A percentile compares a stretch with the other conserved stretches of the same genome.
Evolutionary conservation across 1,140 invertebrate genomes (phyloP).

Genomic region (Melitaea cinxia): DNA sequence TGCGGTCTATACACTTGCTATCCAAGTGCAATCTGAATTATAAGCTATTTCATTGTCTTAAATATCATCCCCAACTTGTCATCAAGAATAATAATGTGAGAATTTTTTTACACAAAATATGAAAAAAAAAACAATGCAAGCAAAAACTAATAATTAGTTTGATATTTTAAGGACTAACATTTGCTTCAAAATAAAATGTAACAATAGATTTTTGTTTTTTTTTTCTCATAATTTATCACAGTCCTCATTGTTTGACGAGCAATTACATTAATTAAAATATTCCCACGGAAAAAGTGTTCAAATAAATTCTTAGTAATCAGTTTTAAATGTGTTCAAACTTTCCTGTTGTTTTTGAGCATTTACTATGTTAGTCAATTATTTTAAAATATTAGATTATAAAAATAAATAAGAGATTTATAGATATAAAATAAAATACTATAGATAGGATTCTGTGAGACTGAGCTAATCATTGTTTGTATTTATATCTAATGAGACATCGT

Average conservation of each 20-base stretch:
- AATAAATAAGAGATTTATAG: too few species aligned
- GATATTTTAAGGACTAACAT: neutral
- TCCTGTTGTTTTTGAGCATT: neutral
- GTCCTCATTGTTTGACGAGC: neutral
- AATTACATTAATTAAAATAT: neutral
- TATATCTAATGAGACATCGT: too few species aligned
- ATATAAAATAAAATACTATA: too few species aligned
- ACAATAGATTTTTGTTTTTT: neutral
- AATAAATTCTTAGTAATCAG: neutral
- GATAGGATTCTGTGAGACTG: too few species aligned
- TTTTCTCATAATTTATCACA: slow-evolving; percentile 1
- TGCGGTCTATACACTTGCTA: slow-evolving; percentile 51
- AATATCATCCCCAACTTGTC: neutral
- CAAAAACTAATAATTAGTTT: neutral
- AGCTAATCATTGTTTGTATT: too few species aligned
- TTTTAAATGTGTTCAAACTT: neutral
- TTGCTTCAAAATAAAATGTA: neutral
- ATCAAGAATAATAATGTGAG: neutral
- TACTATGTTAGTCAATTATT: too few species aligned
- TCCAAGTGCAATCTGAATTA: slow-evolving; percentile 35
- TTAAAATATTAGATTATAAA: too few species aligned
- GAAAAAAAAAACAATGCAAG: neutral
- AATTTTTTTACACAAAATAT: neutral
- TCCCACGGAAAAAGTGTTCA: slow-evolving; percentile 1
- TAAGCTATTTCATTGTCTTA: slow-evolving; percentile 21